A percentile compares a stretch with the other conserved stretches of the same genome.
Conservation (phyloP, 1,140 invertebrate genomes). For the Drosophila willistoni region DNA sequence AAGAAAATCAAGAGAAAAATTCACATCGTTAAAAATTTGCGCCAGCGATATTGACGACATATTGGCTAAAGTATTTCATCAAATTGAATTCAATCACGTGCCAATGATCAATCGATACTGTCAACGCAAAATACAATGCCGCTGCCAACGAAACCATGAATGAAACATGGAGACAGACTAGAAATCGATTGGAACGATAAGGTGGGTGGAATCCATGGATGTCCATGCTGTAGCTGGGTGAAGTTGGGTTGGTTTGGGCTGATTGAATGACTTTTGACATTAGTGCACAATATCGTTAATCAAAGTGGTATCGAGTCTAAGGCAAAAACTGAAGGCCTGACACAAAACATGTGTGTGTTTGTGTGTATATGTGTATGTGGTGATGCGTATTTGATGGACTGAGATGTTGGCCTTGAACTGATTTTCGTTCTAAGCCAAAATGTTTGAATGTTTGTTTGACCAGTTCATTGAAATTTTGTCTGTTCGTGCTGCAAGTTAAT, state of each 20-base stretch:
- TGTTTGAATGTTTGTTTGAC: conserved; percentile 29
- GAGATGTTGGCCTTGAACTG: conserved; percentile 35
- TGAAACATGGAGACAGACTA: conserved; percentile 44
- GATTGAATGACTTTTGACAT: conserved; percentile 81
- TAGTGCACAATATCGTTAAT: conserved; percentile 75
- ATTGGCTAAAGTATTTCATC: conserved; percentile 76
- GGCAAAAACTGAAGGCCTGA: conserved; percentile 16
- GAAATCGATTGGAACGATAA: background rate
- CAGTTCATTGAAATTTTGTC: conserved; percentile 53
- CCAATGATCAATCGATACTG: conserved; percentile 79
- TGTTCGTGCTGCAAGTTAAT: conserved; percentile 60
- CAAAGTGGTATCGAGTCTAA: conserved; percentile 61
- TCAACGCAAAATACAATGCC: conserved; percentile 66
- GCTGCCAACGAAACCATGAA: conserved; percentile 59
- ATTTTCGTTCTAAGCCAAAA: conserved; percentile 42
- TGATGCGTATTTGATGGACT: conserved; percentile 33
- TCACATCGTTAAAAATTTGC: conserved; percentile 64
- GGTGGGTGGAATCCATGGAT: background rate
- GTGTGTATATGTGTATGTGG: background rate
- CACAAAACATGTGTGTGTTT: conserved; percentile 2
- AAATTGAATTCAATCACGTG: conserved; percentile 81
- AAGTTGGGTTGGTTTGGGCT: conserved; percentile 28
- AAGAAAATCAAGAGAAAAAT: conserved; percentile 17
- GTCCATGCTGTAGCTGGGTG: conserved; percentile 16
- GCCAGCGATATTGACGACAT: conserved; percentile 51